phyloP scores from a whole-genome alignment of 2,888 invertebrate species.

The Troides oblongomaculatus region DNA sequence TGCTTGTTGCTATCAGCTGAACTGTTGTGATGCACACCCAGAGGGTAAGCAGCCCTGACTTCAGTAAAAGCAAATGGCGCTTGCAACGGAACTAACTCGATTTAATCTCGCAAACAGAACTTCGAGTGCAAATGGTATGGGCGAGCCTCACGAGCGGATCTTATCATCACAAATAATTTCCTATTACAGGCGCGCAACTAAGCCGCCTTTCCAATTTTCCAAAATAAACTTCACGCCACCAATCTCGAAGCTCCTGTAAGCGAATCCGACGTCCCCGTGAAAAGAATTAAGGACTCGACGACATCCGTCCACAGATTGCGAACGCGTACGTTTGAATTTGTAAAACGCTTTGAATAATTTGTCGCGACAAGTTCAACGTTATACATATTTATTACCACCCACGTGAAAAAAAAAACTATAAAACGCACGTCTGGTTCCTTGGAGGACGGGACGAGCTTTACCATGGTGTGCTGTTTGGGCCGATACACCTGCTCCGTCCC shows the following conservation, averaged over 20 bases:
- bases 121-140: conserved; percentile 41
- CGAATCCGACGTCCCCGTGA: conserved; percentile 28
- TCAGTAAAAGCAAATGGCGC: no score
- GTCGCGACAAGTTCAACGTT: not conserved
- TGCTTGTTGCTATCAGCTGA: no score
- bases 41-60: no score
- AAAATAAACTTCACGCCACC: conserved; percentile 57
- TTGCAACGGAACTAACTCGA: not conserved
- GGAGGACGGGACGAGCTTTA: no score
- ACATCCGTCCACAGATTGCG: not conserved
- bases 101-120: not conserved
- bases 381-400: not conserved
- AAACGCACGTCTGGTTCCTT: no score
- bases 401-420: no score
- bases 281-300: conserved; percentile 18
- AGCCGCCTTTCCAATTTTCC: conserved; percentile 70
- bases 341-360: conserved; percentile 5
- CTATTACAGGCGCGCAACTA: conserved; percentile 62
- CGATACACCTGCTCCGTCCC: no score
- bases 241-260: conserved; percentile 29
- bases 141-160: conserved; percentile 40
- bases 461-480: no score
- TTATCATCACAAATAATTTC: conserved; percentile 71
- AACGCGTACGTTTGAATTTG: conserved; percentile 8
- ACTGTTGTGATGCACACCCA: no score